Conservation (phyloP, 1,140 invertebrate species). For the Trissolcus basalis region DNA sequence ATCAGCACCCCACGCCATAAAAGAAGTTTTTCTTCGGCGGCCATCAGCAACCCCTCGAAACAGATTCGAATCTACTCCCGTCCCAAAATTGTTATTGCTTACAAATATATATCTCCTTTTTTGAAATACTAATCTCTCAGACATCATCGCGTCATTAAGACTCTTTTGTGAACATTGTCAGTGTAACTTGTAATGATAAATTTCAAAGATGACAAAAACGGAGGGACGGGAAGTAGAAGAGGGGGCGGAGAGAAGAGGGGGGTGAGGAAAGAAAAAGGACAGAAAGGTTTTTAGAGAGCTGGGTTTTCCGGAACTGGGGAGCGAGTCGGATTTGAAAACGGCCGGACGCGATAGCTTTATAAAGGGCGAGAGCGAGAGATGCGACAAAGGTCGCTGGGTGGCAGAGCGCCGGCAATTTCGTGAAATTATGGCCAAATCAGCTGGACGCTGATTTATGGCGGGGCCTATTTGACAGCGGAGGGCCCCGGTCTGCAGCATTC, state of each 20-base stretch:
- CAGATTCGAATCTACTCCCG: slow-evolving; percentile 23
- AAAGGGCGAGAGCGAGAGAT: slow-evolving; percentile 11
- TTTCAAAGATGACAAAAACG: too few relatives aligned
- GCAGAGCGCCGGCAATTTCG: slow-evolving; percentile 3
- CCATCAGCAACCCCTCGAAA: slow-evolving; percentile 3
- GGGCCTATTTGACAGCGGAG: neutral
- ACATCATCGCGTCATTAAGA: slow-evolving; percentile 34
- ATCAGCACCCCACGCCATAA: slow-evolving; percentile 24
- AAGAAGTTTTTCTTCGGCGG: slow-evolving; percentile 19
- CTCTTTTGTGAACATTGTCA: neutral
- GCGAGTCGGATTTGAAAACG: neutral
- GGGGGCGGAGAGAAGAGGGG: too few relatives aligned
- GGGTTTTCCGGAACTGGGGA: neutral
- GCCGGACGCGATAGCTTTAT: slow-evolving; percentile 24
- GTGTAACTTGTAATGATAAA: neutral
- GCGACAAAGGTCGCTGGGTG: slow-evolving; percentile 12
- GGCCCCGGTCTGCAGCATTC: neutral
- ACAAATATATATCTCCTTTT: slow-evolving; percentile 27
- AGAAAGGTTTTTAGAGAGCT: neutral
- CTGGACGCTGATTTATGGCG: slow-evolving; percentile 36
- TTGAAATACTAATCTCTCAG: too few relatives aligned
- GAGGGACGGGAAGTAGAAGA: too few relatives aligned
- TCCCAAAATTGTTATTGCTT: slow-evolving; percentile 33
- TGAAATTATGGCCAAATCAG: slow-evolving; percentile 38
- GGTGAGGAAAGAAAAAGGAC: neutral